These are phyloP conservation scores for Smutsia temminckii DNA, from an alignment of 2,797 vertebrate genomes.

Conservation along the genomic window DNA sequence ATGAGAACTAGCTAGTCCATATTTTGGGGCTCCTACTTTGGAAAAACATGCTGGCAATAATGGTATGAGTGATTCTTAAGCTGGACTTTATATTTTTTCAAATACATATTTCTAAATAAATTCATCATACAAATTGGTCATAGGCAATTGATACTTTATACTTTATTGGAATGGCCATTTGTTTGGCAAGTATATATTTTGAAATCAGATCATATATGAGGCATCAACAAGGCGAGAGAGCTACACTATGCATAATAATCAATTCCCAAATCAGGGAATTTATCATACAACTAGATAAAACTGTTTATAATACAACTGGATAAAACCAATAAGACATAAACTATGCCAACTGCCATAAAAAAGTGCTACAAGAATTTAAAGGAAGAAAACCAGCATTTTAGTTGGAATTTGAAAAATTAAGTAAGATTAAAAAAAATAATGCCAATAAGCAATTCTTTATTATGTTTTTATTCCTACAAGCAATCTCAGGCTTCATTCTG, in stretches of 20 bases:
- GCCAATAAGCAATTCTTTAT: background rate
- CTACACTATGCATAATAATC: background rate
- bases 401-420: background rate
- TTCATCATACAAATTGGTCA: background rate
- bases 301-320: background rate
- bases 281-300: background rate
- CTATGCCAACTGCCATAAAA: background rate
- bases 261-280: background rate
- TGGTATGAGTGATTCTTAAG: background rate
- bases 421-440: background rate
- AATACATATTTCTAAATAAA: slow-evolving; percentile 3
- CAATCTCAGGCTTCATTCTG: background rate
- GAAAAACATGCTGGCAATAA: background rate
- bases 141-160: slow-evolving; percentile 14
- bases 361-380: background rate
- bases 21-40: background rate
- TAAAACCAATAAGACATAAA: background rate
- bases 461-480: background rate
- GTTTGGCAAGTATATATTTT: background rate
- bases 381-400: background rate
- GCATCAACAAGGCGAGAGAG: background rate
- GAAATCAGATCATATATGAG: background rate
- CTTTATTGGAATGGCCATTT: background rate
- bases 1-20: background rate
- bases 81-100: background rate